Base-by-base conservation (phyloP, 2,797 vertebrate species). In the Phrynocephalus forsythii region DNA sequence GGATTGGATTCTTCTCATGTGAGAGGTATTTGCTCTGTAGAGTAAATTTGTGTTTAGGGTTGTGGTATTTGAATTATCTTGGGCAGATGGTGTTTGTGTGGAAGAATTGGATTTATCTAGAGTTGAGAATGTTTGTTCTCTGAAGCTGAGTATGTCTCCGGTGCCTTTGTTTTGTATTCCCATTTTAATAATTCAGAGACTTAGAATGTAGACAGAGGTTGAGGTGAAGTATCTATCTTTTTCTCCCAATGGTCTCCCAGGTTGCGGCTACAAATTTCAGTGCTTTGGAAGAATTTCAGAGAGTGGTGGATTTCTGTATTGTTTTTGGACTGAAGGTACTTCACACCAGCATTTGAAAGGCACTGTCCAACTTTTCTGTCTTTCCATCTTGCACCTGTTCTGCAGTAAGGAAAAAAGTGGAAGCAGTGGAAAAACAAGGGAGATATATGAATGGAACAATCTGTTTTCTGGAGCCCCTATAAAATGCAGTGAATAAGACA, bases 131-230 rank as follows among this genome's bases (percentile, higher is more conserved):
- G 79, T 68, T 87, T 87, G 75, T 79, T 88, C 33, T 88, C 38
- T 20, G 87, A 88, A 88, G 20, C 82, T 33, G 67, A 72, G 56
- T 84, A 9, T 72, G 68, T 84, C 77, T 80, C 76, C 52, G 56
- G 87, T 84, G 69, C 72, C 72, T 86, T 88, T 71, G 76, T 88
- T 83, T 84, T 84, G 69, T 79, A 72, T 72, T 80, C 87, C 66
- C 38, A 84, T 79, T 88, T 88, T 73, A 88, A 88, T 88, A 84
- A 88, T 80, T 84, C 78, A 88, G 77, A 72, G n/a, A 68, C 48
- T 38, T 48, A 20, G 44, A 33, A 66, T 44, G 72, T 30, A 68
- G 52, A n/a, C 50, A 73, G 68, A 79, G 67, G 52, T 72, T 2
- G 33, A 66, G n/a, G 11, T 72, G 50, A 28, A 71, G 50, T 48